These are phyloP conservation scores for Caenorhabditis doughertyi DNA, from an alignment of 2,888 invertebrate species.

Conservation along the genomic window DNA sequence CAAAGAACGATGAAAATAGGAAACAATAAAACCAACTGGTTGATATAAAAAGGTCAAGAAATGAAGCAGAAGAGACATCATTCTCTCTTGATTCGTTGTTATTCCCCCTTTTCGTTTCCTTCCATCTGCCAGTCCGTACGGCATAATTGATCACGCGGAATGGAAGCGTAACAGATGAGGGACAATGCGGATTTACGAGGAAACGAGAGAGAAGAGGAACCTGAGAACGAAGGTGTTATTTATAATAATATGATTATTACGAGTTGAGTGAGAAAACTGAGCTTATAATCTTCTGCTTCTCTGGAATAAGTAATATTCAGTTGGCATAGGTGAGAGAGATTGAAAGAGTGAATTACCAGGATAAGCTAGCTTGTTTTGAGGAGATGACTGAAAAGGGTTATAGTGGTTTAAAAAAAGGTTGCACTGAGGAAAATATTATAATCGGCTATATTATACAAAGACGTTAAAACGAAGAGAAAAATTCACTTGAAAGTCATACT, in stretches of 20 bases:
- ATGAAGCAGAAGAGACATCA: conserved; percentile 2
- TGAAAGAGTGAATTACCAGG: no score
- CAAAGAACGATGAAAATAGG: background rate
- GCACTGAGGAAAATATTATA: no score
- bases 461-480: no score
- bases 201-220: conserved; percentile 7
- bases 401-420: no score
- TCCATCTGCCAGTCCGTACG: background rate
- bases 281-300: background rate
- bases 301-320: conserved; percentile 5
- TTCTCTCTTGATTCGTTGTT: no score
- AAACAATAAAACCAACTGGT: no score
- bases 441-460: no score
- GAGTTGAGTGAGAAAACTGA: background rate
- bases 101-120: background rate
- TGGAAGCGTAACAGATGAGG: conserved; percentile 1
- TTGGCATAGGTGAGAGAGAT: background rate
- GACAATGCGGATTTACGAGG: conserved; percentile 11
- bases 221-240: background rate
- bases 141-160: conserved; percentile 41
- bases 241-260: background rate
- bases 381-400: no score
- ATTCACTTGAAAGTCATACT: no score
- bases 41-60: background rate
- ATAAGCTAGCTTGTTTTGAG: no score